These are phyloP conservation scores for Melierax canorus DNA, from an alignment of 2,113 vertebrate species.

Conservation along the genomic window DNA sequence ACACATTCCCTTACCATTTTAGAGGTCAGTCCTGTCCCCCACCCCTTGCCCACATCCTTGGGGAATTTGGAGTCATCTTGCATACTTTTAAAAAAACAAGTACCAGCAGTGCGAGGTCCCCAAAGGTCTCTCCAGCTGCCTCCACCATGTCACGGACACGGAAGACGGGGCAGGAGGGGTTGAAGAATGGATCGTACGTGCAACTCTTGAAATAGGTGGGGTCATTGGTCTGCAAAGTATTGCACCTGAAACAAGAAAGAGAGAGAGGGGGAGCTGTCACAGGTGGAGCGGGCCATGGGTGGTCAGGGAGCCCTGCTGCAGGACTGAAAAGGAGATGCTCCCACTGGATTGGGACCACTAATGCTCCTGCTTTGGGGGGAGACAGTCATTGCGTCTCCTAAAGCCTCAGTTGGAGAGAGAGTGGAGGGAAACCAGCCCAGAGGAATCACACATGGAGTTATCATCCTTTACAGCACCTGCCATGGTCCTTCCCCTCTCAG, in stretches of 20 bases:
- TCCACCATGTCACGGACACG: constrained; percentile 65
- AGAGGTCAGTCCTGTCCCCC: not conserved
- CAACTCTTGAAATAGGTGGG: constrained; percentile 73
- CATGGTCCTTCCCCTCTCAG: not conserved
- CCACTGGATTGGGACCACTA: not conserved
- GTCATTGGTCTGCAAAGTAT: constrained; percentile 65
- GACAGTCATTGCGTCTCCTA: not conserved
- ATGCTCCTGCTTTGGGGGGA: accelerated
- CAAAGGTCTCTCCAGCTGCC: constrained; percentile 64
- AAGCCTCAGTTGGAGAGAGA: not conserved
- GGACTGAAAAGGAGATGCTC: not conserved
- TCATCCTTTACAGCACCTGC: not conserved
- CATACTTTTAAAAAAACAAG: not conserved
- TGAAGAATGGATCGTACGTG: constrained; percentile 15
- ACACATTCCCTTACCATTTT: not conserved
- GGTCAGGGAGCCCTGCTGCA: not conserved
- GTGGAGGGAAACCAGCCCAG: not conserved
- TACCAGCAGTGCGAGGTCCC: constrained; percentile 65
- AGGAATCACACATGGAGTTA: not conserved
- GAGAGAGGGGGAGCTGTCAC: not conserved
- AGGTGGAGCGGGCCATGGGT: not conserved
- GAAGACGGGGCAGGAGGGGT: constrained; percentile 73
- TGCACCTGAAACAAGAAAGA: constrained; percentile 46
- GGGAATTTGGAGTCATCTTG: not conserved
- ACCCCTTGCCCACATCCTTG: not conserved